Base-by-base conservation (phyloP, 2,888 invertebrate genomes). In the Troides oblongomaculatus region DNA sequence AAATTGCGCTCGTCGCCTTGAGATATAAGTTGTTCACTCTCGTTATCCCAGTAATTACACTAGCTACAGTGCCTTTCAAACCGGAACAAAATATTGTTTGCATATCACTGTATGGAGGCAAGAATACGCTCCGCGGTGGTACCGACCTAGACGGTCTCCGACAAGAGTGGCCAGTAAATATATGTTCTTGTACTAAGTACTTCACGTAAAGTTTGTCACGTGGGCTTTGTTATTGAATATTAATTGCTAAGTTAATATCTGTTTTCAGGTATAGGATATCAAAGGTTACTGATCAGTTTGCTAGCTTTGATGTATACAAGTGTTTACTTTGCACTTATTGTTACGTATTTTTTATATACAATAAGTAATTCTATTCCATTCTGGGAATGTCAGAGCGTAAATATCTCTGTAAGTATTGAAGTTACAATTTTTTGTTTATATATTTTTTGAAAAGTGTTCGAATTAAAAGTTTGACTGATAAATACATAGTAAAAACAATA, bases 181-280 rank as follows among this genome's bases (percentile, higher is more conserved):
- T 30, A 30, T 30, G 3, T 30, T 30, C 30, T 30, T 30, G 30
- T 30, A 30, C 30, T 30, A 30, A 30, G 30, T 30, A 30, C 30
- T 30, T 30, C 30, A 30, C 5, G 30, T 30, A 30, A 30, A 30
- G 30, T 30, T 30, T 30, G 30, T 30, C 30, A 30, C 5, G 5
- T 30, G 30, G 5, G 21, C 1, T 0, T 30, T 30, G 30, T 30
- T 30, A 30, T 30, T 30, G 30, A 30, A 30, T 30, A 17, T 50
- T 14, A 50, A 50, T 5, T 18, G 14, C 50, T 10, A 7, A 0
- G 7, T 39, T 10, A 39, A 50, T 50, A 17, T 50, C 17, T 36
- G 17, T 75, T 74, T 92, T 92, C 87, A 95, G 95, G 95, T 72
- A 89, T 95, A 23, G 95, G 95, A 43, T 94, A 94, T 77, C 82